Percentiles rank a stretch among this genome's conserved stretches.
These are phyloP conservation scores for Poecilus cupreus DNA, from an alignment of 2,888 invertebrate species.

Conservation along the genomic window DNA sequence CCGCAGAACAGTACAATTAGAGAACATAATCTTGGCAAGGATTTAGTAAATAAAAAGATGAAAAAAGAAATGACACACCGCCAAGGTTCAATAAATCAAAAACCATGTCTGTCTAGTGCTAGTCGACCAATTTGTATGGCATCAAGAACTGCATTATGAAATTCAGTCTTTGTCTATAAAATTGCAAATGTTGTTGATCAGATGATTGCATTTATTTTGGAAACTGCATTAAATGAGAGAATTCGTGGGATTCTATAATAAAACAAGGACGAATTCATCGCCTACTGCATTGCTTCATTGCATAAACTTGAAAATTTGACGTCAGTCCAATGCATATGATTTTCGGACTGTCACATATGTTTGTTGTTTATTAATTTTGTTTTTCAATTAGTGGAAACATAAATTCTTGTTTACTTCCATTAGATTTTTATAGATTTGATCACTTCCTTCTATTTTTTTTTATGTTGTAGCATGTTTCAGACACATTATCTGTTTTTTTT, in stretches of 20 bases:
- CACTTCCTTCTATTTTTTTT: not conserved
- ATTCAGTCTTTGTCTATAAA: not conserved
- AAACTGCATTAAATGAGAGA: not conserved
- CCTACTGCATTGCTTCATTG: constrained; percentile 5
- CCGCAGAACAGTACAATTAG: constrained; percentile 29
- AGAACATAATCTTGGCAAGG: constrained; percentile 51
- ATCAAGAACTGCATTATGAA: not conserved
- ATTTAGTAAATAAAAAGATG: constrained; percentile 52
- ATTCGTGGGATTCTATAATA: constrained; percentile 24
- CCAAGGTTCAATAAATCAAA: constrained; percentile 50
- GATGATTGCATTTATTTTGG: constrained; percentile 8
- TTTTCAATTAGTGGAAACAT: not conserved
- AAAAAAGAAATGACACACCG: constrained; percentile 21
- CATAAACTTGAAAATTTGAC: constrained; percentile 43
- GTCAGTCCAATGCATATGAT: constrained; percentile 30
- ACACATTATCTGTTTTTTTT: not conserved
- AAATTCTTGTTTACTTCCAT: not conserved
- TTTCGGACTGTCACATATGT: constrained; percentile 8
- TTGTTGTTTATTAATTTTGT: constrained; percentile 23
- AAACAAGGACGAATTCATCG: constrained; percentile 41
- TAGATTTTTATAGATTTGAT: not conserved
- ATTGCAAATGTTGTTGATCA: not conserved
- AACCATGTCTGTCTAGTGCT: not conserved
- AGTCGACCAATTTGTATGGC: too few species aligned
- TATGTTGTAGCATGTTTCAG: not conserved